These are phyloP conservation scores for Lerista edwardsae DNA, from an alignment of 2,797 vertebrate genomes.

Conservation along the genomic window DNA sequence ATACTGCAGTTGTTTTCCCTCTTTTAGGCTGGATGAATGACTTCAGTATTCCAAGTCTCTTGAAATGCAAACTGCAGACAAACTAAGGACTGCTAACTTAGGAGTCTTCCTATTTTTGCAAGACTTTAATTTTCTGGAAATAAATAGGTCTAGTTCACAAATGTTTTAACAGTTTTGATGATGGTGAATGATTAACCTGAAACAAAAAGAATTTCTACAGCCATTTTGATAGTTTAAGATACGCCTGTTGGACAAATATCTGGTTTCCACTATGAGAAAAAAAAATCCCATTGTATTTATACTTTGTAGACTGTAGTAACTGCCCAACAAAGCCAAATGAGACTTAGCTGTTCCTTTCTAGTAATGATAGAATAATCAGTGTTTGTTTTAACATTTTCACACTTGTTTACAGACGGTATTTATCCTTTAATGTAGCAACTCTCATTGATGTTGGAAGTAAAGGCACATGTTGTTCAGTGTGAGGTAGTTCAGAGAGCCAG, in stretches of 20 bases:
- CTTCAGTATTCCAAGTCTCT: too few relatives aligned
- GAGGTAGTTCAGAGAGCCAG: conserved; percentile 36
- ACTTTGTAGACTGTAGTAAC: neutral
- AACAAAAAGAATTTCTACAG: neutral
- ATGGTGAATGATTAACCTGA: neutral
- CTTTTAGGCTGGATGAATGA: too few relatives aligned
- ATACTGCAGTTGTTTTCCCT: too few relatives aligned
- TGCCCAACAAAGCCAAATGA: neutral
- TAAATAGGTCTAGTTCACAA: neutral
- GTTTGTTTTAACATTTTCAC: neutral
- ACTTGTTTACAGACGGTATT: neutral
- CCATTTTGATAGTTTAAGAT: neutral
- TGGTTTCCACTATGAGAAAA: neutral
- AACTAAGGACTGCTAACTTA: neutral
- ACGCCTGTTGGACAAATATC: neutral
- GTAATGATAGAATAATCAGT: neutral
- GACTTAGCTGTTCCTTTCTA: neutral
- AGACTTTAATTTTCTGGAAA: neutral
- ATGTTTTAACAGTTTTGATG: neutral
- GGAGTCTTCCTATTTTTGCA: neutral
- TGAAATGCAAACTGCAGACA: too few relatives aligned
- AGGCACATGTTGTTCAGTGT: conserved; percentile 23
- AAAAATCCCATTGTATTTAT: neutral
- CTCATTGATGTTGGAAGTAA: conserved; percentile 40
- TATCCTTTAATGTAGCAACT: neutral